A percentile compares a stretch with the other conserved stretches of the same genome.
phyloP scores from a whole-genome alignment of 2,113 vertebrate species.

The Tympanuchus pallidicinctus region DNA sequence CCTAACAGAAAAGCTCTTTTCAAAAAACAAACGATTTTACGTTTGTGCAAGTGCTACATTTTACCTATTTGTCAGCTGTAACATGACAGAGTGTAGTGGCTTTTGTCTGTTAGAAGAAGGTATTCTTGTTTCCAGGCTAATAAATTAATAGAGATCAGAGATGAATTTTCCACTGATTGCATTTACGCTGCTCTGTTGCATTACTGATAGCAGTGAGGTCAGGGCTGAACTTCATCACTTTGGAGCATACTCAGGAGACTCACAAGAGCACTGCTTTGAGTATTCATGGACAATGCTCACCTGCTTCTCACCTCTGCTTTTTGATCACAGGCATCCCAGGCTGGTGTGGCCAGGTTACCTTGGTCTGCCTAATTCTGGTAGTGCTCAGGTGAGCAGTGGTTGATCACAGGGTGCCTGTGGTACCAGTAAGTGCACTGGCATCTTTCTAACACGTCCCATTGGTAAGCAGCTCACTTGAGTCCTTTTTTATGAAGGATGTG shows the following conservation, averaged over 20 bases:
- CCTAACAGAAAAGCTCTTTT: neutral
- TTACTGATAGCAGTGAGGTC: neutral
- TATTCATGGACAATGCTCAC: neutral
- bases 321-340: neutral
- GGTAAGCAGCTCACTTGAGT: no score
- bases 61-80: neutral
- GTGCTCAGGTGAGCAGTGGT: neutral
- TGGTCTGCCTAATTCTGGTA: neutral
- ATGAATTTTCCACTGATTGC: neutral
- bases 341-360: neutral
- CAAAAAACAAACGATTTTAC: neutral
- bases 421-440: neutral
- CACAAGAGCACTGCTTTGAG: neutral
- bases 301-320: neutral
- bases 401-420: neutral
- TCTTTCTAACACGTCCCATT: neutral
- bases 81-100: neutral
- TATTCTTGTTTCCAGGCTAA: neutral
- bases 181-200: neutral
- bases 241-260: accelerated
- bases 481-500: neutral
- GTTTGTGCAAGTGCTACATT: neutral
- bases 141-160: accelerated
- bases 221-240: neutral
- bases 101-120: neutral